A percentile compares a stretch with the other conserved stretches of the same genome.
Evolutionary conservation across 1,140 invertebrate species (phyloP).

Genomic region (Pollicipes pollicipes): DNA sequence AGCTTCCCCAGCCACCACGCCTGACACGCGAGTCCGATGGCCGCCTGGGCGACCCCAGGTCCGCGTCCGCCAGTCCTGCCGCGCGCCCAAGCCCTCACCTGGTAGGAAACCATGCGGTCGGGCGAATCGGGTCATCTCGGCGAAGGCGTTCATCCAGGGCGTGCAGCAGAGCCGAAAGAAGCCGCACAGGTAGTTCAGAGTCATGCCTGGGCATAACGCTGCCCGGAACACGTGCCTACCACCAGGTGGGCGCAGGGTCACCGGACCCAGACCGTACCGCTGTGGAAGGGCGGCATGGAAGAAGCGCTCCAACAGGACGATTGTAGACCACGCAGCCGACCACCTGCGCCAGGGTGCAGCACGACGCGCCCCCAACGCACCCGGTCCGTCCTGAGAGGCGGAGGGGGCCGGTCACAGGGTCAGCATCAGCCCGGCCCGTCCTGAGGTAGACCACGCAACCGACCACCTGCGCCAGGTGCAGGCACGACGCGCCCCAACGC

Average conservation of each 20-base stretch:
- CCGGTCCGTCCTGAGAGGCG: constrained; percentile 39
- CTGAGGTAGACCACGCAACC: too few species aligned
- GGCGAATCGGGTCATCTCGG: constrained; percentile 70
- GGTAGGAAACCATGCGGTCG: constrained; percentile 67
- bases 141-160: constrained; percentile 73
- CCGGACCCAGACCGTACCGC: constrained; percentile 43
- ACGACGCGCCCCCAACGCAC: constrained; percentile 56
- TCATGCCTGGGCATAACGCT: constrained; percentile 53
- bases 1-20: too few species aligned
- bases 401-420: too few species aligned
- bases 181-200: constrained; percentile 49
- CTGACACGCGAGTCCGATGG: too few species aligned
- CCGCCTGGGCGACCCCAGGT: too few species aligned
- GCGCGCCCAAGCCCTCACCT: too few species aligned
- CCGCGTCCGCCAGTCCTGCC: too few species aligned
- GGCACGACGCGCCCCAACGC: constrained; percentile 52
- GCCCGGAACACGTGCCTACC: constrained; percentile 45
- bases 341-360: constrained; percentile 50
- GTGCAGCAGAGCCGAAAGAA: constrained; percentile 75
- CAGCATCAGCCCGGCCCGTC: too few species aligned
- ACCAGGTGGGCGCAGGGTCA: constrained; percentile 40
- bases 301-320: constrained; percentile 58
- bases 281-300: constrained; percentile 47
- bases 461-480: constrained; percentile 50
- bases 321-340: constrained; percentile 54